Evolutionary conservation across 2,888 invertebrate genomes (phyloP).

Genomic region (Agriotes lineatus): DNA sequence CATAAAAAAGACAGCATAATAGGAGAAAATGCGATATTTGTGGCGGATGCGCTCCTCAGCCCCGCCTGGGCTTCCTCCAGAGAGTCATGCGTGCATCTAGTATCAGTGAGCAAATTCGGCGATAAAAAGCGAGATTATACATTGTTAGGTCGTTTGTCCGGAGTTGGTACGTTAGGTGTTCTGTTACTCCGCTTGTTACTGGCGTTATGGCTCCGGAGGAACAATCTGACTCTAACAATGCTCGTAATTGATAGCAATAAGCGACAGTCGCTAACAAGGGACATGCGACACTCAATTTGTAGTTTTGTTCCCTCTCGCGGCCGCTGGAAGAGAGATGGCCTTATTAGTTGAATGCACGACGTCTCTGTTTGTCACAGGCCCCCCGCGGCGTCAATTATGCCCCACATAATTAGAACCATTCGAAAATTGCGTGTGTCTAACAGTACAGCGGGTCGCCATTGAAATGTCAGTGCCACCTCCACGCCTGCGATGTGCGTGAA

Average conservation of each 20-base stretch:
- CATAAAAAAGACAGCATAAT: conserved; percentile 44
- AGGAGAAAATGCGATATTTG: conserved; percentile 41
- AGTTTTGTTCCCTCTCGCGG: conserved; percentile 40
- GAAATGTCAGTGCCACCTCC: conserved; percentile 28
- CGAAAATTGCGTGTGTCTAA: conserved; percentile 43
- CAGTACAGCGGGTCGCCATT: conserved; percentile 10
- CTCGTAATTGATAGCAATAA: conserved; percentile 59
- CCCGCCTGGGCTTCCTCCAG: conserved; percentile 23
- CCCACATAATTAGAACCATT: conserved; percentile 49
- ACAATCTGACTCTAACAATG: conserved; percentile 57
- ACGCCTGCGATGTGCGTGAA: conserved; percentile 2
- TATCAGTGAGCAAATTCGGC: conserved; percentile 36
- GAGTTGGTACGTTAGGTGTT: conserved; percentile 47
- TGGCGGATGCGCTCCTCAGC: conserved; percentile 33
- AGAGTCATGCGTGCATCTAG: conserved; percentile 36
- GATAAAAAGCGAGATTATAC: conserved; percentile 39
- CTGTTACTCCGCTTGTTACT: conserved; percentile 49
- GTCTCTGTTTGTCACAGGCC: conserved; percentile 40
- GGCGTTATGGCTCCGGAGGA: conserved; percentile 50
- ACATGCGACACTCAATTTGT: conserved; percentile 56
- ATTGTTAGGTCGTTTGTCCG: conserved; percentile 33
- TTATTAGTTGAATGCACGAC: conserved; percentile 48
- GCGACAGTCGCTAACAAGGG: conserved; percentile 58
- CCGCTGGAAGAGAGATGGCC: conserved; percentile 37
- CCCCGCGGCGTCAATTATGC: conserved; percentile 45